A percentile compares a stretch with the other conserved stretches of the same genome.
Conservation (phyloP, 2,113 vertebrate species). For the Trichomycterus rosablanca region DNA sequence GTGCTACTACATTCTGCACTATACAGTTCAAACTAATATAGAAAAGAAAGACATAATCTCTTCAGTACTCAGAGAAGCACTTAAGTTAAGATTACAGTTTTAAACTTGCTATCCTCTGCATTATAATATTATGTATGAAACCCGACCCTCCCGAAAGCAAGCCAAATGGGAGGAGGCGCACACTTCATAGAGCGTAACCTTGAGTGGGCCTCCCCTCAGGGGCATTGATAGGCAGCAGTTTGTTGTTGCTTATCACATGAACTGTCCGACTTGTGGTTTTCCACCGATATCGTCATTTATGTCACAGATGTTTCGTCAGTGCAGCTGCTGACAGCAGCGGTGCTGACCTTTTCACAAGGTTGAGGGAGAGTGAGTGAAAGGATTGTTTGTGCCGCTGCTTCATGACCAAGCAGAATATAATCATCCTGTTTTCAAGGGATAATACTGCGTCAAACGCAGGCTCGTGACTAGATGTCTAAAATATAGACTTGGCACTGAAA, state of each 20-base stretch:
- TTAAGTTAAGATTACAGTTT: too few relatives aligned
- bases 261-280: neutral
- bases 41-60: neutral
- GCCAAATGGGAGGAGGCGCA: neutral
- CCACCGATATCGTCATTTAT: neutral
- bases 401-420: constrained; percentile 2
- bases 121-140: constrained; percentile 2
- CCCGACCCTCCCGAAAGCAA: neutral
- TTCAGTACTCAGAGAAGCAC: neutral
- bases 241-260: neutral
- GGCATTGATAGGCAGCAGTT: neutral
- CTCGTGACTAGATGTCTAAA: too few relatives aligned
- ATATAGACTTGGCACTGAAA: too few relatives aligned
- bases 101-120: neutral
- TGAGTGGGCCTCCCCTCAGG: neutral
- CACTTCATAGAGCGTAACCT: neutral
- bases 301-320: neutral
- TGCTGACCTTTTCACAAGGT: constrained; percentile 29
- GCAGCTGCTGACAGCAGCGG: neutral
- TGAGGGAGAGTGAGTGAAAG: neutral
- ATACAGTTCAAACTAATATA: too few relatives aligned
- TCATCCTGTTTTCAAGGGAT: neutral
- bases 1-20: too few relatives aligned
- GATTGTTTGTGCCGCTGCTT: neutral
- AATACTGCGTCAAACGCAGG: too few relatives aligned